Percentiles rank a stretch among this genome's conserved stretches.
Evolutionary conservation across 2,888 invertebrate species (phyloP).

Genomic region (Amphipyra tragopoginis): DNA sequence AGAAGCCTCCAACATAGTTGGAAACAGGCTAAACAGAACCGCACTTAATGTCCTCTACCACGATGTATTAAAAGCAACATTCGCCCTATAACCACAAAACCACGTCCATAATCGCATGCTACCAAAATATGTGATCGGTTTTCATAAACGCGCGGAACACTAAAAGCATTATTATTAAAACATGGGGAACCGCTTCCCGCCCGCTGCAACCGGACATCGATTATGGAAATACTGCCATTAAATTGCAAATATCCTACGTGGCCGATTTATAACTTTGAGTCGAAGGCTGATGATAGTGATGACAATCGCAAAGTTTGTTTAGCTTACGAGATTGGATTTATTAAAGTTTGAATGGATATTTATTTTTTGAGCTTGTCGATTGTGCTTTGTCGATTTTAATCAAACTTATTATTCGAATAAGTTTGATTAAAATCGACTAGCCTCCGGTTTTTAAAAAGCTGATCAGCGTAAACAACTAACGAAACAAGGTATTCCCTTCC

Average conservation of each 20-base stretch:
- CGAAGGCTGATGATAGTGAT: conserved; percentile 18
- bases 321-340: conserved; percentile 27
- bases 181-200: conserved; percentile 46
- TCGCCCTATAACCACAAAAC: conserved; percentile 15
- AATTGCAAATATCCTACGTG: conserved; percentile 80
- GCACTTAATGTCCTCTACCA: too few species aligned
- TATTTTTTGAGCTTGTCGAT: too few species aligned
- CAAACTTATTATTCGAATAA: too few species aligned
- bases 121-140: conserved; percentile 21
- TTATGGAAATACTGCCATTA: conserved; percentile 82
- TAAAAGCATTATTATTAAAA: conserved; percentile 53
- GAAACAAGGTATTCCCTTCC: too few species aligned
- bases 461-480: too few species aligned
- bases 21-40: too few species aligned
- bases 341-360: conserved; percentile 11
- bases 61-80: not conserved
- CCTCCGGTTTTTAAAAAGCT: too few species aligned
- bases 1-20: too few species aligned
- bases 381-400: too few species aligned
- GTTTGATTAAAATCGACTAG: too few species aligned
- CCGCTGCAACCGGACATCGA: conserved; percentile 69
- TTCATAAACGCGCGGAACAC: conserved; percentile 22
- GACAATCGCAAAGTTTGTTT: conserved; percentile 23
- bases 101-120: conserved; percentile 6
- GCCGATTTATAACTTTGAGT: conserved; percentile 67